Base-by-base conservation (phyloP, 2,888 invertebrate genomes). In the Bedellia somnulentella region DNA sequence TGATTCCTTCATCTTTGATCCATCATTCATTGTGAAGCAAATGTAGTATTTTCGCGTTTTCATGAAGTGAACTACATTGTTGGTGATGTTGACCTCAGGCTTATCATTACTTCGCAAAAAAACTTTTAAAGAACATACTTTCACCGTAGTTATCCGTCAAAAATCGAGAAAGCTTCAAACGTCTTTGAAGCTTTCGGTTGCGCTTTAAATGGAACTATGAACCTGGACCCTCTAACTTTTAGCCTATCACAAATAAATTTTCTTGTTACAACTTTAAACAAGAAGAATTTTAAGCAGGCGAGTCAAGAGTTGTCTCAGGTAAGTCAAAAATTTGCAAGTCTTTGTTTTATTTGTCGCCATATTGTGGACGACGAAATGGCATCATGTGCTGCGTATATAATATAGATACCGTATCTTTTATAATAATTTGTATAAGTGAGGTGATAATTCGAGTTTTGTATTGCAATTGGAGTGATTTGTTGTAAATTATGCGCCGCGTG, bases 231-330 rank as follows among this genome's bases (percentile, higher is more conserved):
- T 85, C 86, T 93, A 85, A 92, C 91, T 84, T 90, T 93, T 87
- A 91, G 94, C 85, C 88, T 95, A 87, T 91, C 92, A 85, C 93
- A 95, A 88, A 95, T 96, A 82, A 90, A 89, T 88, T 89, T 89
- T 86, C 89, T 94, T 80, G 91, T 95, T 83, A 85, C 87, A 78
- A 91, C 89, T 82, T 85, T 95, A 81, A 92, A 83, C 73, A 95
- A 94, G 85, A 93, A 92, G 82, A 95, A 94, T 81, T 91, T 86
- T 80, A 89, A 90, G 79, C 87, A 90, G 70, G 89, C 87, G 64
- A 85, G 86, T 75, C 86, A 86, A 73, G 93, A 92, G 79, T 83
- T 96, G 71, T 81, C 85, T 61, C 85, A 90, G 83, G 95, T 95
- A 78, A 85, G 88, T 78, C 66, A 48, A 40, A 59, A 52, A 48